A percentile compares a stretch with the other conserved stretches of the same genome.
Conservation (phyloP, 2,113 vertebrate genomes). For the Eudyptes chrysolophus region DNA sequence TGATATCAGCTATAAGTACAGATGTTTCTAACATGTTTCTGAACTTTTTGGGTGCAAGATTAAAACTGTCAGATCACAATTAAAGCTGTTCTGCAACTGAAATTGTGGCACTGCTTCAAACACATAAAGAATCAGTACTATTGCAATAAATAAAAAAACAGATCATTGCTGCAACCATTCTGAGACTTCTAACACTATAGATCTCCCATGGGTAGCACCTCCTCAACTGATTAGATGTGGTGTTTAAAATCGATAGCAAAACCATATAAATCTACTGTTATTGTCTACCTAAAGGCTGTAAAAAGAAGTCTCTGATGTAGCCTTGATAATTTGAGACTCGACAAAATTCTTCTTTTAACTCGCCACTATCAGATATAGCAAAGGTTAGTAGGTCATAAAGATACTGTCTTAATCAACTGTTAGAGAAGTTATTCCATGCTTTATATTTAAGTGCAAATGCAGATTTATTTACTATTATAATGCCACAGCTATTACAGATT, state of each 20-base stretch:
- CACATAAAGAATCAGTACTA: background rate
- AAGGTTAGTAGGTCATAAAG: background rate
- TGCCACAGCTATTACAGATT: background rate
- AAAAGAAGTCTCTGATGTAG: background rate
- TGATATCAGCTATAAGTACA: background rate
- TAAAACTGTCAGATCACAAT: background rate
- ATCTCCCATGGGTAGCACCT: background rate
- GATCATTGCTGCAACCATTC: background rate
- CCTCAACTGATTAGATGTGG: background rate
- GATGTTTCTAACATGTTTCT: background rate
- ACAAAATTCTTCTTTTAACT: background rate
- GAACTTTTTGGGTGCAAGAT: background rate
- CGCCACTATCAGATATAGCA: background rate
- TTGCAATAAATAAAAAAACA: background rate
- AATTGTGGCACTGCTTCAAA: background rate
- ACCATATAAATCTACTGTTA: background rate
- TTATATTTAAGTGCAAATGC: background rate
- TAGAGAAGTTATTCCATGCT: background rate
- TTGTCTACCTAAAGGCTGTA: background rate
- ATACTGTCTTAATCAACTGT: background rate
- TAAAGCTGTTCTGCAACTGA: background rate
- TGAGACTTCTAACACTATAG: background rate
- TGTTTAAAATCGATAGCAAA: background rate
- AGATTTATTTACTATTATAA: background rate
- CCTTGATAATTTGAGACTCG: background rate